phyloP scores from a whole-genome alignment of 2,888 invertebrate genomes.

The Nezara viridula region DNA sequence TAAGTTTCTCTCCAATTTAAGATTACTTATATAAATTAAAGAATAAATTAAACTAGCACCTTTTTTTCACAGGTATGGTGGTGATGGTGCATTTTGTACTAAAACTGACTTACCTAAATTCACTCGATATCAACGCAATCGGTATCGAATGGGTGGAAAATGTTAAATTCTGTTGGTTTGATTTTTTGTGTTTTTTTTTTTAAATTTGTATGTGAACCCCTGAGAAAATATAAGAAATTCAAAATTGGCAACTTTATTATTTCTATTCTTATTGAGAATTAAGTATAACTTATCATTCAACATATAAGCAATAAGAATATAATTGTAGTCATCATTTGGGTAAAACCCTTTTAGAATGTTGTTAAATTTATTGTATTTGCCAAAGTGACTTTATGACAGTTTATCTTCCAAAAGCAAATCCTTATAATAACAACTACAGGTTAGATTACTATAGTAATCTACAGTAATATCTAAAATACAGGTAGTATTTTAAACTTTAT shows the following conservation, averaged over 20 bases:
- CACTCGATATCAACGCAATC: slow-evolving; percentile 22
- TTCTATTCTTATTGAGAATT: not conserved
- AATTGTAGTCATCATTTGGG: not conserved
- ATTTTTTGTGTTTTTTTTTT: not conserved
- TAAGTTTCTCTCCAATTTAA: slow-evolving; percentile 1
- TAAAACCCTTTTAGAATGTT: not conserved
- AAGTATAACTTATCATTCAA: not conserved
- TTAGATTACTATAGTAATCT: not conserved
- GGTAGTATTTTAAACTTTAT: slow-evolving; percentile 16
- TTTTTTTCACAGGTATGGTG: slow-evolving; percentile 43
- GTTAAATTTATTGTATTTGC: slow-evolving; percentile 1
- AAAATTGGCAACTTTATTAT: not conserved
- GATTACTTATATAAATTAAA: not conserved
- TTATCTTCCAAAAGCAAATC: slow-evolving; percentile 50
- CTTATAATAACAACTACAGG: not conserved
- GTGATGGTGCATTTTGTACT: slow-evolving; percentile 46
- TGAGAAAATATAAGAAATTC: slow-evolving; percentile 25
- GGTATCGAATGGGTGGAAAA: not conserved
- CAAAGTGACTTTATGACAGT: slow-evolving; percentile 54
- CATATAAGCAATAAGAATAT: not conserved
- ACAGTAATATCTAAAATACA: no score
- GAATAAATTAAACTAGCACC: not conserved
- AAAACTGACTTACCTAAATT: slow-evolving; percentile 48
- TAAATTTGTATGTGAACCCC: not conserved
- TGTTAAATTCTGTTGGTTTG: slow-evolving; percentile 7